Conservation (phyloP, 2,888 invertebrate genomes). For the Oscheius onirici region DNA sequence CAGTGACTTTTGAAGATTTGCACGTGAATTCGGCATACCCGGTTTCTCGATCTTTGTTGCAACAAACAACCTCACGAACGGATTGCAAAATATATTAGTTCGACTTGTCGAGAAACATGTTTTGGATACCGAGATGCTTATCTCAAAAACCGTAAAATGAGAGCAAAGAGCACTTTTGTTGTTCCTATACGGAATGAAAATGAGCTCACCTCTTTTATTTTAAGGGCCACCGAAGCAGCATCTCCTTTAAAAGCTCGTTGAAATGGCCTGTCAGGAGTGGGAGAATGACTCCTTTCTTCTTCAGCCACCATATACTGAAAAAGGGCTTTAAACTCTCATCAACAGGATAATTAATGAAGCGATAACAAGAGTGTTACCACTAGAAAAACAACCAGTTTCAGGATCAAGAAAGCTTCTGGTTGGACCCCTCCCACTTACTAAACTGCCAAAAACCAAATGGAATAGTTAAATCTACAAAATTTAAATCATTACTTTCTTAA, state of each 20-base stretch:
- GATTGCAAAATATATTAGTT: no score
- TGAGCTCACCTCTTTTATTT: constrained; percentile 15
- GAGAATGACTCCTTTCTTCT: constrained; percentile 1
- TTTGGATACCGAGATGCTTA: no score
- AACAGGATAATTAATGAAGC: neutral
- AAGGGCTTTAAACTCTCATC: neutral
- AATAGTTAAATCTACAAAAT: no score
- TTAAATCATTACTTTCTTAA: neutral
- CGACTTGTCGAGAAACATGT: no score
- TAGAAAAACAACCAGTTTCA: constrained; percentile 18
- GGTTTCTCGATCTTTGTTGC: constrained; percentile 16
- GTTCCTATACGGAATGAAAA: no score
- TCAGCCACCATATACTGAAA: constrained; percentile 18
- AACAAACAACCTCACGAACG: neutral
- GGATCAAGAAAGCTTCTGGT: neutral
- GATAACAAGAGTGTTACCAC: constrained; percentile 19
- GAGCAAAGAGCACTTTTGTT: no score
- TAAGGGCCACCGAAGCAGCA: neutral
- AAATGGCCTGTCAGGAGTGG: constrained; percentile 16
- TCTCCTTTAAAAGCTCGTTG: constrained; percentile 24
- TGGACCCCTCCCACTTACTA: neutral
- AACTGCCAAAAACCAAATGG: no score
- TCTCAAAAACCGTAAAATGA: no score
- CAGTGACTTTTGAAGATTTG: constrained; percentile 4
- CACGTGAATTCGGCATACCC: constrained; percentile 2